Conservation (phyloP, 2,888 invertebrate species). For the Nomada fucata region DNA sequence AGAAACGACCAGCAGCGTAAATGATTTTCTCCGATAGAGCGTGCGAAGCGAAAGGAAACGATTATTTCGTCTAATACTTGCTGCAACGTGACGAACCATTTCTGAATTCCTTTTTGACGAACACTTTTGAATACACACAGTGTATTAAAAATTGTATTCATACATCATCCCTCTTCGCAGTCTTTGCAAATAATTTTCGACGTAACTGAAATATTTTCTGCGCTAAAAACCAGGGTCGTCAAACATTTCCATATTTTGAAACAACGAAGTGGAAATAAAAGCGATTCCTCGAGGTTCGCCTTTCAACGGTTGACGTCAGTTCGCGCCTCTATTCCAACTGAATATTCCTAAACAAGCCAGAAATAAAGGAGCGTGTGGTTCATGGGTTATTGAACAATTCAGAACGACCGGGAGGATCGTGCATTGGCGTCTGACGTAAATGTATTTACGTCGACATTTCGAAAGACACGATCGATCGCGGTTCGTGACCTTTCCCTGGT, state of each 20-base stretch:
- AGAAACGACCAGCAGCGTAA: no score
- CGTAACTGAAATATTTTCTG: no score
- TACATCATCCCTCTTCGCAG: no score
- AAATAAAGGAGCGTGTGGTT: slow-evolving; percentile 31
- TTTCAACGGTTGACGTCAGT: slow-evolving; percentile 31
- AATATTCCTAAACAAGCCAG: slow-evolving; percentile 36
- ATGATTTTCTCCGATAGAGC: no score
- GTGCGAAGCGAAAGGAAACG: no score
- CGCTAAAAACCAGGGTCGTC: no score
- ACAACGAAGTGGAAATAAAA: not conserved
- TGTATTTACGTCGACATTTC: slow-evolving; percentile 28
- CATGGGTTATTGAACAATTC: slow-evolving; percentile 45
- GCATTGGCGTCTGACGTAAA: slow-evolving; percentile 37
- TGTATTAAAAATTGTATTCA: no score
- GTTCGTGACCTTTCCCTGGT: slow-evolving; percentile 54
- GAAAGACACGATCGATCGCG: slow-evolving; percentile 45
- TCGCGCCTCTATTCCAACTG: slow-evolving; percentile 4
- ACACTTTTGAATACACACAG: no score
- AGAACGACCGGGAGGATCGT: not conserved
- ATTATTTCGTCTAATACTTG: no score
- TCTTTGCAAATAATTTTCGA: no score
- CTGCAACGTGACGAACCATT: no score
- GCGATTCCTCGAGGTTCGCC: not conserved
- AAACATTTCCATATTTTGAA: not conserved
- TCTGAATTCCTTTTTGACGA: no score